Percentiles rank a stretch among this genome's conserved stretches.
These are phyloP conservation scores for Osmerus mordax DNA, from an alignment of 2,113 vertebrate species.

Conservation along the genomic window DNA sequence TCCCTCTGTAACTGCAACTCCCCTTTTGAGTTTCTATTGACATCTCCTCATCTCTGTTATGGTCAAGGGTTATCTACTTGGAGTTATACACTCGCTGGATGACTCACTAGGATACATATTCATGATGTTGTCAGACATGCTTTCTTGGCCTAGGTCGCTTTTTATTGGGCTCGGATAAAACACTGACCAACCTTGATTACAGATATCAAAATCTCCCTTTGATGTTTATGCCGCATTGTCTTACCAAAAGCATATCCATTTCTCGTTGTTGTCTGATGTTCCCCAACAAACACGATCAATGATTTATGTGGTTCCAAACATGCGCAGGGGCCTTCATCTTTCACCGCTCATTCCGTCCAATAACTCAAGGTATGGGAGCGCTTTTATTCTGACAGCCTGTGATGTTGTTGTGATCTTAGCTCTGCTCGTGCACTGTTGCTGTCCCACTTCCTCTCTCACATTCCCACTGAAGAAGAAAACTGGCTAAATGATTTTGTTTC, in stretches of 20 bases:
- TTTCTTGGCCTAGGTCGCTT: no score
- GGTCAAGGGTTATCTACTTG: conserved; percentile 16
- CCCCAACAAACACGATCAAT: background rate
- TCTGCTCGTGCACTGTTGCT: background rate
- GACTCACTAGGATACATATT: conserved; percentile 16
- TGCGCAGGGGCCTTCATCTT: background rate
- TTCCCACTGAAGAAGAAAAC: background rate
- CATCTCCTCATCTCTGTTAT: conserved; percentile 21
- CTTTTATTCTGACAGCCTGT: background rate
- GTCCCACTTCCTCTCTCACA: background rate
- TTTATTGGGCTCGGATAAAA: no score
- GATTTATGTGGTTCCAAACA: conserved; percentile 3
- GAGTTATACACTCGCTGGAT: background rate
- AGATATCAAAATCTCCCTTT: no score
- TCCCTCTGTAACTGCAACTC: conserved; percentile 38
- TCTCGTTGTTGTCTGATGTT: no score
- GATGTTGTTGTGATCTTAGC: background rate
- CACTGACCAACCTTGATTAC: no score
- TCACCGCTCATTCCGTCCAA: background rate
- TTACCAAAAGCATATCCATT: no score
- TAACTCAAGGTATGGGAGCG: background rate
- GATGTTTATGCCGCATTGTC: no score
- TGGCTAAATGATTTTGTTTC: background rate
- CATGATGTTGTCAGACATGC: background rate
- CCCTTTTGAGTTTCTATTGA: conserved; percentile 34